These are phyloP conservation scores for Gastracanthus pulcherrimus DNA, from an alignment of 2,888 invertebrate species.

Conservation along the genomic window DNA sequence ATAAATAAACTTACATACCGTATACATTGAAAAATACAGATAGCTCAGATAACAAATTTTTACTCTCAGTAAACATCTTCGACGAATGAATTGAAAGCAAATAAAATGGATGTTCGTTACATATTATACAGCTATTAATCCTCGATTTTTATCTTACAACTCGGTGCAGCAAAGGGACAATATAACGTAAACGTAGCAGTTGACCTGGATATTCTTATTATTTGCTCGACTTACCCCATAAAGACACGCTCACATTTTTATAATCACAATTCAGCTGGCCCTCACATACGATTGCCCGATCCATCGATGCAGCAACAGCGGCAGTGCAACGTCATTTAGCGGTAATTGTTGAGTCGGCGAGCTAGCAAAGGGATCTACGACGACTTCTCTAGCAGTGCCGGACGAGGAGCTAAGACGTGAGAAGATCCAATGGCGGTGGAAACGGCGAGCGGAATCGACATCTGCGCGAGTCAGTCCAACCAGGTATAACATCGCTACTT, in stretches of 20 bases:
- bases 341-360: not conserved
- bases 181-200: no score
- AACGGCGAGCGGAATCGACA: conserved; percentile 46
- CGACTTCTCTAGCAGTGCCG: no score
- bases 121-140: not conserved
- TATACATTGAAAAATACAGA: not conserved
- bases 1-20: not conserved
- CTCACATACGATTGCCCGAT: not conserved
- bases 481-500: conserved; percentile 11
- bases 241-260: not conserved
- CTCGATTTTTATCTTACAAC: no score
- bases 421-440: conserved; percentile 30
- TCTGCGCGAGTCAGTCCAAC: conserved; percentile 41
- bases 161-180: no score
- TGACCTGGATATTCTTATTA: no score
- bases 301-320: no score
- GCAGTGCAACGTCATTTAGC: not conserved
- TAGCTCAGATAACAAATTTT: not conserved
- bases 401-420: not conserved
- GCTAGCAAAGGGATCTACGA: not conserved
- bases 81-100: not conserved
- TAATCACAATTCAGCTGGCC: not conserved
- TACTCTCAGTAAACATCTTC: not conserved
- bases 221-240: no score
- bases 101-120: not conserved